Base-by-base conservation (phyloP, 2,888 invertebrate species). In the Thera britannica region DNA sequence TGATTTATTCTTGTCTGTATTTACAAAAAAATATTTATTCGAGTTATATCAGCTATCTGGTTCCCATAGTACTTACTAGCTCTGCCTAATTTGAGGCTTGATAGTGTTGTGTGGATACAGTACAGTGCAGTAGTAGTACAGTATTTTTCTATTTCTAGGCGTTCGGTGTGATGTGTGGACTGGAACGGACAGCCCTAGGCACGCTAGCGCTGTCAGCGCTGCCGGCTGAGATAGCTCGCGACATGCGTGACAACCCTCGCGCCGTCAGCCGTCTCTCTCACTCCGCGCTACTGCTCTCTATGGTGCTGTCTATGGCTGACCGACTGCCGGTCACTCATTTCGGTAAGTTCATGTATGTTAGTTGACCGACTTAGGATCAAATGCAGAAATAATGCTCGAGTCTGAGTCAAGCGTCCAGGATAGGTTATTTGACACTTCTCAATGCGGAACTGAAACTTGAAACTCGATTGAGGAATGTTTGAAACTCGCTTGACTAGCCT, bases 301-400 rank as follows among this genome's bases (percentile, higher is more conserved):
- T 98, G 95, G 96, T 98, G 59, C 96, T 98, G 85, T 98, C 97
- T 63, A 97, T 97, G 95, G 98, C 97, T 0, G 98, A 98, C 85
- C 95, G 95, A 58, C 96, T 98, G 94, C 98, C 98, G 2, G 95
- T 98, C 63, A 97, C 97, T 61, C 97, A 98, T 91, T 96, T 97
- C 85, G 97, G 98, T 98, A 89, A 58, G 61, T 44, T 44, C 5
- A 44, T 46, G 9, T 46, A 9, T 4, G 5, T 46, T 46, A 9
- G 44, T 46, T 46, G 8, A 46, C 44, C 38, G 6, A 5, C 38
- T 38, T 38, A 38, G 23, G 23, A 23, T 23, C 23, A 23, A 23
- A 23, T 23, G 23, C 23, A 23, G 23, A 23, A 23, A 23, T 23
- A 23, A 23, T 23, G 23, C 23, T 23, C 23, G 23, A 23, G 23